A percentile compares a stretch with the other conserved stretches of the same genome.
Conservation (phyloP, 1,140 invertebrate genomes). For the Babylonia areolata region DNA sequence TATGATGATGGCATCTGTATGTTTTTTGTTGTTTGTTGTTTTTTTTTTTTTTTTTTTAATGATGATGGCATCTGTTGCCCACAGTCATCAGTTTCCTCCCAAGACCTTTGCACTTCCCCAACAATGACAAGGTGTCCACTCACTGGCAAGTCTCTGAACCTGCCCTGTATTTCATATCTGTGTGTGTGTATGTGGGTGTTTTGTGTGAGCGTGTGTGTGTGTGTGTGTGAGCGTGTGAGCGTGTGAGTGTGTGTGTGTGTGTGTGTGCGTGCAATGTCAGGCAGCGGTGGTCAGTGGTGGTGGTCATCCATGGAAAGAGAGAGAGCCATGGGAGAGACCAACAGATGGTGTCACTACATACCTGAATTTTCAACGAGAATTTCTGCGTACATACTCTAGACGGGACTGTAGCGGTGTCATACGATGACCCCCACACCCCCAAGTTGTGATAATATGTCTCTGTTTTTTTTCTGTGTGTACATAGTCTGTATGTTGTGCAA, state of each 20-base stretch:
- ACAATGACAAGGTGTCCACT: no score
- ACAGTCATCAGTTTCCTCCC: no score
- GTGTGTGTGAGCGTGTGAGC: background rate
- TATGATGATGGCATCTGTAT: no score
- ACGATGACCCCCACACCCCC: background rate
- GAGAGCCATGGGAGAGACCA: no score
- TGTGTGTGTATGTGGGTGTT: no score
- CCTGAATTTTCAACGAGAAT: slow-evolving; percentile 29
- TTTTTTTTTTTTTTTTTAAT: no score
- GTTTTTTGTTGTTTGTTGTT: no score
- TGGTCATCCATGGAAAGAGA: background rate
- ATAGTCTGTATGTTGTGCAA: background rate
- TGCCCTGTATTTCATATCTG: no score
- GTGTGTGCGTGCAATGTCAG: background rate
- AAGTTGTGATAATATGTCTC: slow-evolving; percentile 2
- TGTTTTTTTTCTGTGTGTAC: background rate
- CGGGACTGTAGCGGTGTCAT: background rate
- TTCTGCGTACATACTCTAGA: slow-evolving; percentile 31
- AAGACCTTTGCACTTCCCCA: no score
- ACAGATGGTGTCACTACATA: background rate
- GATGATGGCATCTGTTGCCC: no score
- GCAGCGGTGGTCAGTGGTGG: background rate
- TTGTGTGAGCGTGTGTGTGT: background rate
- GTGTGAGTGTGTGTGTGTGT: background rate
- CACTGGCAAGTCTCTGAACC: no score